Evolutionary conservation across 2,113 vertebrate genomes (phyloP).

Genomic region (Corythaeola cristata): DNA sequence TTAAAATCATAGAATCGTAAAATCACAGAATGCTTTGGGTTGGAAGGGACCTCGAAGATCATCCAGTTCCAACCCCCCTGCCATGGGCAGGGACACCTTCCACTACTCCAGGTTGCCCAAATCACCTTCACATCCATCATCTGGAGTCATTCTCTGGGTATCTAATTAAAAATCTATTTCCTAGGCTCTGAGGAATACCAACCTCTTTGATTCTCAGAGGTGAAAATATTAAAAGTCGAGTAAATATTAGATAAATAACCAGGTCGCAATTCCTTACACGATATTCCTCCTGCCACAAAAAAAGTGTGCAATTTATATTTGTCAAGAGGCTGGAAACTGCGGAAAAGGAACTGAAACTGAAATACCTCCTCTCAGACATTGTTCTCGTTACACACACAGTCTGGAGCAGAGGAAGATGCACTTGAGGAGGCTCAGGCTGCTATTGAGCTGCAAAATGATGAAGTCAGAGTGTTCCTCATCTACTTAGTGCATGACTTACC

Average conservation of each 20-base stretch:
- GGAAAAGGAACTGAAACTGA: neutral
- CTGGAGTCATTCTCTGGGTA: neutral
- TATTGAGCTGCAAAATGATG: neutral
- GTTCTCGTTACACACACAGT: neutral
- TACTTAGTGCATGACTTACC: neutral
- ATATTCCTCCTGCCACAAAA: neutral
- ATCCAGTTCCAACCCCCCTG: too few relatives aligned
- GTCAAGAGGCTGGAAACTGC: neutral
- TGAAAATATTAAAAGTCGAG: slow-evolving; percentile 1
- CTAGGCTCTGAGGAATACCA: neutral
- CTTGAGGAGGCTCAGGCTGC: neutral
- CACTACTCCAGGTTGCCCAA: too few relatives aligned
- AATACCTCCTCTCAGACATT: neutral
- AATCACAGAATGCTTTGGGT: too few relatives aligned
- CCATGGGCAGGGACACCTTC: too few relatives aligned
- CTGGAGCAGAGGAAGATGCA: neutral
- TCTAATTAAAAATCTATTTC: slow-evolving; percentile 44
- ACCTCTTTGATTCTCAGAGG: neutral
- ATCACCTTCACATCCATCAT: neutral
- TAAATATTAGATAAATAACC: slow-evolving; percentile 1
- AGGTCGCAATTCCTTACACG: neutral
- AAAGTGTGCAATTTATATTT: neutral
- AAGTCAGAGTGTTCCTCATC: neutral
- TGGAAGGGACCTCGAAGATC: too few relatives aligned
- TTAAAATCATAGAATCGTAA: neutral